phyloP scores from a whole-genome alignment of 2,113 vertebrate genomes.

The pig (Sus scrofa) region DNA sequence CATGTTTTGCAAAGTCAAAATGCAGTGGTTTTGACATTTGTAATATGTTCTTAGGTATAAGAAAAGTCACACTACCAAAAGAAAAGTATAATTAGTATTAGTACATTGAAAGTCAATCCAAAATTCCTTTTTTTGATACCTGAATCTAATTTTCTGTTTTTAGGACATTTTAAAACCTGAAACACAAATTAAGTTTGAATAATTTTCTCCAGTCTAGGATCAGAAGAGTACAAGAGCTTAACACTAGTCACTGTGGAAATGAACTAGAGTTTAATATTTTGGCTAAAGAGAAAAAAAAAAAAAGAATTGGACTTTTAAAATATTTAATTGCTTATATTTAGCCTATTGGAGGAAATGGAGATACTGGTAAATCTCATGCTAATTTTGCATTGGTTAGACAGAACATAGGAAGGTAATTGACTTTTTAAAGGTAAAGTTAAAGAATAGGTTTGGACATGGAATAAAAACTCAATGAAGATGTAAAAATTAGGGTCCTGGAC shows the following conservation, averaged over 20 bases:
- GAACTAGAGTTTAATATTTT: constrained; percentile 61
- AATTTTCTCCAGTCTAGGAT: constrained; percentile 53
- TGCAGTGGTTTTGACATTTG: constrained; percentile 71
- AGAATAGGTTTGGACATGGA: neutral
- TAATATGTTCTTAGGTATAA: constrained; percentile 81
- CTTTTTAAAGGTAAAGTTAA: constrained; percentile 17
- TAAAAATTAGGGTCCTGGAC: neutral
- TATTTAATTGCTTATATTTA: neutral
- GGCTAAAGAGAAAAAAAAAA: neutral
- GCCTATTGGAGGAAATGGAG: neutral
- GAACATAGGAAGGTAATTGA: neutral
- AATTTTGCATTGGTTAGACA: neutral
- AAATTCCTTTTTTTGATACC: constrained; percentile 60
- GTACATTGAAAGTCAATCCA: constrained; percentile 77
- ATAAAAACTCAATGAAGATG: constrained; percentile 14
- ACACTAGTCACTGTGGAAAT: constrained; percentile 27
- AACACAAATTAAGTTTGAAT: constrained; percentile 65
- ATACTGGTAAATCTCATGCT: neutral
- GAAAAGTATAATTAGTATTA: constrained; percentile 82
- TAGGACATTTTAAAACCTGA: constrained; percentile 72
- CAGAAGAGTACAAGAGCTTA: constrained; percentile 47
- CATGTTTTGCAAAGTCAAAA: constrained; percentile 68
- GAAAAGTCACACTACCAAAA: constrained; percentile 77
- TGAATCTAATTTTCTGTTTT: constrained; percentile 79
- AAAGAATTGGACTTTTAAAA: neutral